Evolutionary conservation across 2,888 invertebrate genomes (phyloP).

Genomic region (Stratiomys singularior): DNA sequence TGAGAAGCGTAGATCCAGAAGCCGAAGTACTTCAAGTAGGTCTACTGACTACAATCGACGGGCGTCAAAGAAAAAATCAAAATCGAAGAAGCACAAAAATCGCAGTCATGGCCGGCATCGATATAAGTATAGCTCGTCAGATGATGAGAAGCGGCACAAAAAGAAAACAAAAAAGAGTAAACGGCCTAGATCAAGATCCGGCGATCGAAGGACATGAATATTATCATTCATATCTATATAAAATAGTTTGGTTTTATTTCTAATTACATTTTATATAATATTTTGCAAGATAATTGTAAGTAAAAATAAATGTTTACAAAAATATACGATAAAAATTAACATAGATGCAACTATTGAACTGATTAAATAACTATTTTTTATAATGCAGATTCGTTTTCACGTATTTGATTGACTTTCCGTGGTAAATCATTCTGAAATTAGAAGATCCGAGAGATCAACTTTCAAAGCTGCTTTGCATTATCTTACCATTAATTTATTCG

Average conservation of each 20-base stretch:
- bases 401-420: not conserved
- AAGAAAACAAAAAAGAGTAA: slow-evolving; percentile 64
- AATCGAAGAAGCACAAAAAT: slow-evolving; percentile 54
- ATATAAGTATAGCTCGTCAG: slow-evolving; percentile 54
- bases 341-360: slow-evolving; percentile 2
- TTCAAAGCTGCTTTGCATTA: not conserved
- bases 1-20: not conserved
- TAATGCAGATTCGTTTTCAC: slow-evolving; percentile 32
- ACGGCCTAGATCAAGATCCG: slow-evolving; percentile 61
- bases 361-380: not conserved
- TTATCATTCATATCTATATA: not conserved
- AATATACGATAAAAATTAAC: not conserved
- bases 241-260: slow-evolving; percentile 8
- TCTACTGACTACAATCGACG: slow-evolving; percentile 51
- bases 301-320: slow-evolving; percentile 36
- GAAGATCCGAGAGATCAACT: not conserved
- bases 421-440: not conserved
- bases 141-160: slow-evolving; percentile 57
- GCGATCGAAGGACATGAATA: slow-evolving; percentile 50
- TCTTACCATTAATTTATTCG: not conserved
- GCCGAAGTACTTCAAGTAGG: slow-evolving; percentile 40
- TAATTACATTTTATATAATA: not conserved
- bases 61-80: slow-evolving; percentile 53
- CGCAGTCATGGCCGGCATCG: slow-evolving; percentile 56
- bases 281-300: slow-evolving; percentile 23